Evolutionary conservation across 2,888 invertebrate genomes (phyloP).

Genomic region (Theodoxus fluviatilis): DNA sequence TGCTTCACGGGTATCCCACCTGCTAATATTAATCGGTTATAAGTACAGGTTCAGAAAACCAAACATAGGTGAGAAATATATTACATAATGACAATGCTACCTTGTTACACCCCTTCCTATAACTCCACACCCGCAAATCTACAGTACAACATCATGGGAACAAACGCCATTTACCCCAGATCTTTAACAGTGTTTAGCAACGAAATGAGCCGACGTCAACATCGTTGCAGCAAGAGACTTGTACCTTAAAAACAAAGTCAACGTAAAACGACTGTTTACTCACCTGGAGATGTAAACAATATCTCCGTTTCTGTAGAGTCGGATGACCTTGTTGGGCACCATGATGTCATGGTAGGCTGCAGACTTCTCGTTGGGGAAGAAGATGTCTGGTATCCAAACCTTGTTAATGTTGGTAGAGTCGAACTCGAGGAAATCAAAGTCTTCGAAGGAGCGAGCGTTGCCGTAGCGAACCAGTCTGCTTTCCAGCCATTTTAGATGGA

Average conservation of each 20-base stretch:
- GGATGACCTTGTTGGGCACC: conserved; percentile 95
- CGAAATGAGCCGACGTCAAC: not conserved
- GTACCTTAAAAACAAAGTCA: too few relatives aligned
- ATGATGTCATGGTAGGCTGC: conserved; percentile 93
- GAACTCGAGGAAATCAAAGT: conserved; percentile 85
- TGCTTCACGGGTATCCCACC: too few relatives aligned
- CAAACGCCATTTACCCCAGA: not conserved
- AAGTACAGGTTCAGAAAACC: too few relatives aligned
- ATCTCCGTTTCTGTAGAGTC: conserved; percentile 92
- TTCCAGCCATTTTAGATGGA: conserved; percentile 51
- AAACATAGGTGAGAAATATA: too few relatives aligned
- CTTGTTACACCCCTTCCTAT: too few relatives aligned
- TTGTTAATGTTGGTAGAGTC: conserved; percentile 71
- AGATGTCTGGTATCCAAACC: conserved; percentile 98
- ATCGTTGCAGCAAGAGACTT: too few relatives aligned
- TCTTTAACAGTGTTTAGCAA: not conserved
- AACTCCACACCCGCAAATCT: too few relatives aligned
- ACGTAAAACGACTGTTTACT: too few relatives aligned
- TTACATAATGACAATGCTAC: too few relatives aligned
- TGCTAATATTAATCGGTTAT: too few relatives aligned
- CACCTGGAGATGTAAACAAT: conserved; percentile 94
- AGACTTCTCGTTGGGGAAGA: conserved; percentile 96
- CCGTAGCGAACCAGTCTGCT: conserved; percentile 30
- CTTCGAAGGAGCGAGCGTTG: conserved; percentile 28
- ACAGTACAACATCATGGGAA: not conserved